Conservation (phyloP, 2,113 vertebrate genomes). For the Scytalopus superciliaris region DNA sequence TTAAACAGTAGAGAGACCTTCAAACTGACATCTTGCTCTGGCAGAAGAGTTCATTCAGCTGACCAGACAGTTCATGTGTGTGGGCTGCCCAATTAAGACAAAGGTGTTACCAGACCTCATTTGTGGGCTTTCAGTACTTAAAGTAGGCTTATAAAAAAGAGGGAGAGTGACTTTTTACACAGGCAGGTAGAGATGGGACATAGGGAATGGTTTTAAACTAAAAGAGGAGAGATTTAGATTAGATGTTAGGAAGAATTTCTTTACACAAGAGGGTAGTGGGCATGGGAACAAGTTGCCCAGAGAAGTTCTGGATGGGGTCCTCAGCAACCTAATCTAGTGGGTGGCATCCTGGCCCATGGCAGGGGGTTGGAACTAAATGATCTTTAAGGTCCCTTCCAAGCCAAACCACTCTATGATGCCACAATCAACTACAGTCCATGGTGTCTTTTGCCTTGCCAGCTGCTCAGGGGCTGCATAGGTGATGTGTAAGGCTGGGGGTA, state of each 20-base stretch:
- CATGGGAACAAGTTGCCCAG: background rate
- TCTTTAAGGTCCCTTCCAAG: background rate
- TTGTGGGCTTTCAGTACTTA: background rate
- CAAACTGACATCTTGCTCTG: background rate
- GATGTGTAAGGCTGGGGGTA: background rate
- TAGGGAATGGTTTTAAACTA: background rate
- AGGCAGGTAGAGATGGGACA: background rate
- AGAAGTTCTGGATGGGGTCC: background rate
- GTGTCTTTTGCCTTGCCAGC: background rate
- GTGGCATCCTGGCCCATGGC: background rate
- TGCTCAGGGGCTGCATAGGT: fast-evolving
- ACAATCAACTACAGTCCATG: fast-evolving
- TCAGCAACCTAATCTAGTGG: background rate
- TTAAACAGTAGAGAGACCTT: background rate
- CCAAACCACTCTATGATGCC: background rate
- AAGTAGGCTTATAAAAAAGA: background rate
- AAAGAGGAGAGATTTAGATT: background rate
- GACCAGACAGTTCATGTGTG: background rate
- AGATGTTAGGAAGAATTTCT: background rate
- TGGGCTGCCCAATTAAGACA: background rate
- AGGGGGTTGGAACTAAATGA: background rate
- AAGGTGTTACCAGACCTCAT: background rate
- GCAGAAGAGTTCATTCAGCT: background rate
- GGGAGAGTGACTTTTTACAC: background rate
- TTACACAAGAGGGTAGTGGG: background rate